These are phyloP conservation scores for Setophaga kirtlandii DNA, from an alignment of 2,113 vertebrate species.

Conservation along the genomic window DNA sequence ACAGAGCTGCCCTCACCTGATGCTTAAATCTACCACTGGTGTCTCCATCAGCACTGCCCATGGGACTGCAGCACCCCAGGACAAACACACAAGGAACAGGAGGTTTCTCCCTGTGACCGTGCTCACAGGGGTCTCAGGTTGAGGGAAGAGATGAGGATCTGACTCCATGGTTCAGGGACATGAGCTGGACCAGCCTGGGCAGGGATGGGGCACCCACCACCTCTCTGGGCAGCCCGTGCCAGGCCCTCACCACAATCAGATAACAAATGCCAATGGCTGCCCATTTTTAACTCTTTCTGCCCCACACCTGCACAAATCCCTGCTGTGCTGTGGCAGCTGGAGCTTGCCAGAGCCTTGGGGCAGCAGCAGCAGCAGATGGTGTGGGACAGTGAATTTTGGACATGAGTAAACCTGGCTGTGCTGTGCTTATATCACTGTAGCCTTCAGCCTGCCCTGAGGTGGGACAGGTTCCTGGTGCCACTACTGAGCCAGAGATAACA, in stretches of 20 bases:
- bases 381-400: not conserved
- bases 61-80: not conserved
- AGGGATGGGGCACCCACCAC: not conserved
- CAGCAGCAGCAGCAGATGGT: rapidly evolving
- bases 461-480: not conserved
- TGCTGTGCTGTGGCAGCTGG: not conserved
- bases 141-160: too few relatives aligned
- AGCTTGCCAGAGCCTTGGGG: not conserved
- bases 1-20: rapidly evolving
- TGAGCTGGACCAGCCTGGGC: not conserved
- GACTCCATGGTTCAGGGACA: not conserved
- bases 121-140: too few relatives aligned
- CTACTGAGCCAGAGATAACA: not conserved
- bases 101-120: not conserved
- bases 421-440: not conserved
- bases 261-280: not conserved
- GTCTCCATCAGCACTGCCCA: not conserved
- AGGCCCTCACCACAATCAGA: not conserved
- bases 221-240: not conserved
- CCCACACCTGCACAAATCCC: not conserved
- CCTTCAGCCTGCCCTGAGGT: not conserved
- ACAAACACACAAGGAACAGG: rapidly evolving
- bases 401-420: not conserved
- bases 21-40: not conserved
- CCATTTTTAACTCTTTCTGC: not conserved